These are phyloP conservation scores for Mamestra brassicae DNA, from an alignment of 2,888 invertebrate genomes.

Conservation along the genomic window DNA sequence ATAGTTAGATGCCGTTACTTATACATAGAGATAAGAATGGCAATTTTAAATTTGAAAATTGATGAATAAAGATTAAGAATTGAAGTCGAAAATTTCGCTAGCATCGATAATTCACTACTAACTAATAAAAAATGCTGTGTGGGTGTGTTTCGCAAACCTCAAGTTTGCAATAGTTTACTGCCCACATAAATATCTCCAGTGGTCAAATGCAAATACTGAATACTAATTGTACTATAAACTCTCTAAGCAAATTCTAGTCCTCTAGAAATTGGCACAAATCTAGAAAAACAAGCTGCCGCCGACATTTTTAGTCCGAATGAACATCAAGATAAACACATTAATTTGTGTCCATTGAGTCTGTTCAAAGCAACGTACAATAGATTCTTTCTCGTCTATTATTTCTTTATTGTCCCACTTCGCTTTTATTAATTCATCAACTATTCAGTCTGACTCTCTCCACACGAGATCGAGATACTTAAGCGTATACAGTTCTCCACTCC, in stretches of 20 bases:
- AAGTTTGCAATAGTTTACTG: conserved; percentile 1
- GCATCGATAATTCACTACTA: background rate
- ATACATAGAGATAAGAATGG: conserved; percentile 11
- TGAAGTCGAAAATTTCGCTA: background rate
- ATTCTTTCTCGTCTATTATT: conserved; percentile 63
- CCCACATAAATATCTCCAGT: background rate
- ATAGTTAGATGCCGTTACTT: conserved; percentile 53
- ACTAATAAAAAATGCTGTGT: conserved; percentile 1
- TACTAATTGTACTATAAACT: background rate
- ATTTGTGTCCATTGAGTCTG: conserved; percentile 54
- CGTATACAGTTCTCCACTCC: conserved; percentile 25
- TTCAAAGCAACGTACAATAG: conserved; percentile 42
- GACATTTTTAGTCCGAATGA: conserved; percentile 3
- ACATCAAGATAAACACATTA: conserved; percentile 35
- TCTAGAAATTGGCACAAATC: background rate
- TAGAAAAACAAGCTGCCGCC: background rate
- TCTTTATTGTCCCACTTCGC: conserved; percentile 69
- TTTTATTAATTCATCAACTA: conserved; percentile 66
- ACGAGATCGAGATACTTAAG: conserved; percentile 52
- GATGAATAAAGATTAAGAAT: background rate
- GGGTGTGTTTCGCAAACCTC: background rate
- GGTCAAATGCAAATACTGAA: background rate
- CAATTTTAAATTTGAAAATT: conserved; percentile 19
- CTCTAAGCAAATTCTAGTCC: conserved; percentile 1
- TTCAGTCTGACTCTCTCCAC: conserved; percentile 57